A percentile compares a stretch with the other conserved stretches of the same genome.
Evolutionary conservation across 2,113 vertebrate species (phyloP).

Genomic region (Felis chaus): DNA sequence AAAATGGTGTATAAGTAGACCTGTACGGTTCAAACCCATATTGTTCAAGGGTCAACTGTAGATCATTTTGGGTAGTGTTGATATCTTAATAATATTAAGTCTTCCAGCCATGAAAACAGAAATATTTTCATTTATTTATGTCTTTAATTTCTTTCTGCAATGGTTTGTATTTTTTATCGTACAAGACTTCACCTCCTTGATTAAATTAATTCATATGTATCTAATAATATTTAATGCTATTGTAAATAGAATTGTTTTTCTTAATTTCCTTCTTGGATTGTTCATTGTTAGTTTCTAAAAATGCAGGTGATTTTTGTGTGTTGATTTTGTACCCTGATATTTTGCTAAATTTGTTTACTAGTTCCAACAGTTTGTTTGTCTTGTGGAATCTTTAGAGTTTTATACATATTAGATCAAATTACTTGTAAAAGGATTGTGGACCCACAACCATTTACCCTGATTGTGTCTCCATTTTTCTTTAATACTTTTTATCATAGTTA

Average conservation of each 20-base stretch:
- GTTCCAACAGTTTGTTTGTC: neutral
- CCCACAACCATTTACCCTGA: neutral
- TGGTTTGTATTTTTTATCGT: neutral
- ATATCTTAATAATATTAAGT: neutral
- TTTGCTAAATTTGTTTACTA: neutral
- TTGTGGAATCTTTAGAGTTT: neutral
- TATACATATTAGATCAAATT: neutral
- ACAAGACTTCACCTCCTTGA: neutral
- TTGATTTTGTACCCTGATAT: neutral
- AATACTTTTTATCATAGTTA: neutral
- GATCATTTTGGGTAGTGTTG: neutral
- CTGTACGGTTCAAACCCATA: neutral
- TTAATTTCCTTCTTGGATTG: neutral
- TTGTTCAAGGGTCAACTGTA: neutral
- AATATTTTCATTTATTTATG: neutral
- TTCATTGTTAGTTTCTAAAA: neutral
- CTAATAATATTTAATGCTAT: neutral
- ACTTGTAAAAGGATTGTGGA: neutral
- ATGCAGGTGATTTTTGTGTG: neutral
- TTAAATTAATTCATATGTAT: neutral
- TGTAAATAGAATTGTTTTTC: neutral
- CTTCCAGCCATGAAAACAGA: neutral
- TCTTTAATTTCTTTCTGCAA: neutral
- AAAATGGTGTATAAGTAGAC: neutral
- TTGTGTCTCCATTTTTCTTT: neutral